Percentiles rank a stretch among this genome's conserved stretches.
phyloP scores from a whole-genome alignment of 2,797 vertebrate species.

The Anas bernieri region DNA sequence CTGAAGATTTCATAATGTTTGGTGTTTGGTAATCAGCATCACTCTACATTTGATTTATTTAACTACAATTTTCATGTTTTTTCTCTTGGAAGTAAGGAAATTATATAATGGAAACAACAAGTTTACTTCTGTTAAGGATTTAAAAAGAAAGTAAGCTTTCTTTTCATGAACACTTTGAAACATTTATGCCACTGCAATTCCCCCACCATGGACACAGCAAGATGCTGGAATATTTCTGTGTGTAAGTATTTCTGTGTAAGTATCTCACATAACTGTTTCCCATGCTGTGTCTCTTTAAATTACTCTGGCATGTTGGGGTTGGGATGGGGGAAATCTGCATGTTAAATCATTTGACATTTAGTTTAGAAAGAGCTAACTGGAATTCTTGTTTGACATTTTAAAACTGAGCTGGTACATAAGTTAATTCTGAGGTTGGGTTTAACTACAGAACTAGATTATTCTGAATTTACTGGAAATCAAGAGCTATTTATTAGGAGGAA shows the following conservation, averaged over 20 bases:
- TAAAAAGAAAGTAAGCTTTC: neutral
- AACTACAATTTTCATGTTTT: neutral
- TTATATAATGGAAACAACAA: neutral
- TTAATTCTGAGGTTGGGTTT: neutral
- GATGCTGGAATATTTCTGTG: accelerated
- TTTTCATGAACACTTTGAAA: neutral
- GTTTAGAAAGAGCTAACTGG: neutral
- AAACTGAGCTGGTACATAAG: neutral
- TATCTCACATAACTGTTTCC: neutral
- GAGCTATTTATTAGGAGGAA: neutral
- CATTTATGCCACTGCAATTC: neutral
- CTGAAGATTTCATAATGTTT: neutral
- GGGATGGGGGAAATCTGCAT: neutral
- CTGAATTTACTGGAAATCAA: neutral
- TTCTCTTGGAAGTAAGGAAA: neutral
- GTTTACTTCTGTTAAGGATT: neutral
- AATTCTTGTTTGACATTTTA: neutral
- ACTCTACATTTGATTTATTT: neutral
- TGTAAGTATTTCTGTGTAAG: neutral
- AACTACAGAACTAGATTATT: neutral
- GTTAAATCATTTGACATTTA: neutral
- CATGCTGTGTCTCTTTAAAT: neutral
- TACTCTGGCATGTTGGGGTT: neutral
- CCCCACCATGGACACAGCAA: accelerated
- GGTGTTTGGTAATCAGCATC: neutral